Percentiles rank a stretch among this genome's conserved stretches.
These are phyloP conservation scores for Ericerus pela DNA, from an alignment of 1,140 invertebrate species.

Conservation along the genomic window DNA sequence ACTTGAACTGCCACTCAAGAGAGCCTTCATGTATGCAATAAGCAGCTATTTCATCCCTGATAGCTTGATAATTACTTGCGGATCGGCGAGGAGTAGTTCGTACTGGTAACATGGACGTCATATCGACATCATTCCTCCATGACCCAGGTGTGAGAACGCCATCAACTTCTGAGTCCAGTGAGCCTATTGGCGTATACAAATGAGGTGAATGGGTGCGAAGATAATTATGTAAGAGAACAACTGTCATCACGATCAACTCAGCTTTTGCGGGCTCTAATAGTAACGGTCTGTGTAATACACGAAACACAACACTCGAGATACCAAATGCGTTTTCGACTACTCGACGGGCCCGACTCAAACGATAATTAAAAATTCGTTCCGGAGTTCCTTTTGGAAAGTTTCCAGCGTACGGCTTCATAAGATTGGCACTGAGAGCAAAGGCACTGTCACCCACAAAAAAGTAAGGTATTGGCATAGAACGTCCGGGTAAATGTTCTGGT, in stretches of 20 bases:
- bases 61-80: neutral
- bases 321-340: constrained; percentile 36
- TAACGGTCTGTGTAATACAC: constrained; percentile 19
- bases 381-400: constrained; percentile 15
- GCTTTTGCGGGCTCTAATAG: constrained; percentile 25
- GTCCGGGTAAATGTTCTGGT: constrained; percentile 22
- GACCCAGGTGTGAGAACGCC: constrained; percentile 8
- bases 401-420: constrained; percentile 26
- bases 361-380: constrained; percentile 14
- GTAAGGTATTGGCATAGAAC: constrained; percentile 24
- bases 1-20: constrained; percentile 9
- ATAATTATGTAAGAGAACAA: constrained; percentile 25
- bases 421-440: constrained; percentile 25
- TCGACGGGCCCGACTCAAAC: constrained; percentile 27
- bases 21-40: constrained; percentile 7
- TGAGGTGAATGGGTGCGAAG: constrained; percentile 1
- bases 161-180: constrained; percentile 8
- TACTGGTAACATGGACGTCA: constrained; percentile 9
- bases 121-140: constrained; percentile 10
- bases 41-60: constrained; percentile 11
- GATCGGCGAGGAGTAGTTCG: constrained; percentile 7
- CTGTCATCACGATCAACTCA: constrained; percentile 25
- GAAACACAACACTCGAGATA: constrained; percentile 18
- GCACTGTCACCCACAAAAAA: constrained; percentile 33
- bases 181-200: constrained; percentile 5